Base-by-base conservation (phyloP, 2,797 vertebrate genomes). In the Myotis myotis region DNA sequence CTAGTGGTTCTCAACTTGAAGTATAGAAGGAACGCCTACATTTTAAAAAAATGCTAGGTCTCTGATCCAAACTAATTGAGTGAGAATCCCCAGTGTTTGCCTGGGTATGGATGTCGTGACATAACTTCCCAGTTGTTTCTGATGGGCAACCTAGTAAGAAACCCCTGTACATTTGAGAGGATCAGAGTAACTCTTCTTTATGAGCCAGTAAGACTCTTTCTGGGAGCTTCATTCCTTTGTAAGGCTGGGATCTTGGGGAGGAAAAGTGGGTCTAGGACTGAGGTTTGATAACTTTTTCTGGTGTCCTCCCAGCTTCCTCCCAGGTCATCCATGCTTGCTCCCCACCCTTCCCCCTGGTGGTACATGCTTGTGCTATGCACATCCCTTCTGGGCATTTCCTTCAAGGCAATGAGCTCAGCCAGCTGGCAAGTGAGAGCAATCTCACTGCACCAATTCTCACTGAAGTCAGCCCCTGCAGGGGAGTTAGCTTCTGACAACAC, bases 401-500 rank as follows among this genome's bases (percentile, higher is more conserved):
- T 71, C 25, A 38, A 70, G 86, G 49, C 44, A 49, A 5, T 33
- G 70, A 60, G 22, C 13, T 87, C 85, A 80, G 66, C 30, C 36
- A 75, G 22, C 28, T 70, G 55, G 44, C 72, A 71, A 38, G 53
- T n/a, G 19, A 75, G 57, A 49, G 19, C 25, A 28, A 68, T 36
- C 81, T 87, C 72, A 62, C 38, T 47, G 28, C 70, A 49, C 44
- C 2, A 10, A 2, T 55, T 72, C 51, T 87, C 49, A 49, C 4
- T 64, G 71, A 87, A 25, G 41, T 44, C 74, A 76, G 0, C n/a
- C 25, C 90, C 51, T 4, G 10, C n/a, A 53, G 55, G 72, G 60
- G 57, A 71, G 75, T 60, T 89, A 79, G 22, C 68, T 87, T 51
- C 44, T 89, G 70, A 87, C 51, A 78, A 3, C 33, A 51, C 10